Base-by-base conservation (phyloP, 2,113 vertebrate species). In the Elephantulus edwardii region DNA sequence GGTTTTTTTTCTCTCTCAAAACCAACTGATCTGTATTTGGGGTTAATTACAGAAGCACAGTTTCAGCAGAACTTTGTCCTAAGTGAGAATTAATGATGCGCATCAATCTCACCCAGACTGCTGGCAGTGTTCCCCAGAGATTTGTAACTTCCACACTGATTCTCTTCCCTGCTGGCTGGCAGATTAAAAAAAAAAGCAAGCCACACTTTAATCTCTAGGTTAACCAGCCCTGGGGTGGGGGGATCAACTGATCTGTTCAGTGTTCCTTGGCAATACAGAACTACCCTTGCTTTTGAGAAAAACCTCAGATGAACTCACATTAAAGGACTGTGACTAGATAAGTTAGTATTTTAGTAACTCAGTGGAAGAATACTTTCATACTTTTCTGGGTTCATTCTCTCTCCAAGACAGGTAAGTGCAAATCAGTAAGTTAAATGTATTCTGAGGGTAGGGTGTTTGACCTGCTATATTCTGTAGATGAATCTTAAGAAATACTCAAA, bases 401-500 rank as follows among this genome's bases (percentile, higher is more conserved):
- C 77, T 93, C 40, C 71, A 79, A 75, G 86, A 28, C 56, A 92
- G 52, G 9, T 35, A 88, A 77, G 7, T 77, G 33, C 14, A 76
- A 91, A 62, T 75, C 14, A 42, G 13, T 40, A 85, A 8, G 20
- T 35, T 54, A 86, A 91, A 62, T 85, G 70, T 26, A 89, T 75
- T 83, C 60, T 85, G 22, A 52, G n/a, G 22, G 3, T 74, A 40
- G 50, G 22, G 5, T 89, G 5, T 91, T 86, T 22, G 72, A 66
- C 40, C 58, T 66, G 66, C 42, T 78, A 88, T 93, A 91, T 88
- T 72, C 68, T 70, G 28, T 60, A 52, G 42, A 33, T 14, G 56
- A 76, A 75, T 85, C 85, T 82, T 64, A 94, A 77, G 35, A 89
- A 93, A 86, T 30, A 58, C 24, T 89, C 56, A 87, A 92, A 86